phyloP scores from a whole-genome alignment of 2,113 vertebrate genomes.

The Bothrops jararaca region DNA sequence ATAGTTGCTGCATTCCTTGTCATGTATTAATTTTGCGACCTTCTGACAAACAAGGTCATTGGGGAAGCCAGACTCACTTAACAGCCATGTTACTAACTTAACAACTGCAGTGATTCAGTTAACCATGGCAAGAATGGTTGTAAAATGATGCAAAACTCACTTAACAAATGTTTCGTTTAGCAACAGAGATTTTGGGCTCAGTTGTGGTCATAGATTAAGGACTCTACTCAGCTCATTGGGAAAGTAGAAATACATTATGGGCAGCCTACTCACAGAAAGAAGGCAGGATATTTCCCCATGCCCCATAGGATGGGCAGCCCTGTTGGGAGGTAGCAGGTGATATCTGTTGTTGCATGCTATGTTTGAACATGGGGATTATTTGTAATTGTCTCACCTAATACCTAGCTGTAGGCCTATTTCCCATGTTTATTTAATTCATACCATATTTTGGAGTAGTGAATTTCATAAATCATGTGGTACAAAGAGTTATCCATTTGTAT shows the following conservation, averaged over 20 bases:
- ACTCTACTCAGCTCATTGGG: background rate
- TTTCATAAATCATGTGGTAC: background rate
- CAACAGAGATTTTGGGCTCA: too few relatives aligned
- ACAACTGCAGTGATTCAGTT: too few relatives aligned
- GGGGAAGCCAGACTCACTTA: too few relatives aligned
- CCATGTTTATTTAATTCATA: background rate
- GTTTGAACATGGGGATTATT: background rate
- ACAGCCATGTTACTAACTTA: too few relatives aligned
- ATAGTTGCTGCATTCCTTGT: too few relatives aligned
- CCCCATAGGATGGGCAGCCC: too few relatives aligned
- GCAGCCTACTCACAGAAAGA: background rate
- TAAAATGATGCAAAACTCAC: too few relatives aligned
- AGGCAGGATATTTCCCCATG: background rate
- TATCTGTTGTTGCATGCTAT: background rate
- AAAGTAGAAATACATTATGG: background rate
- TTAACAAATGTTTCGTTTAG: too few relatives aligned
- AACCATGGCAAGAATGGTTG: too few relatives aligned
- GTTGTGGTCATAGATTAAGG: too few relatives aligned
- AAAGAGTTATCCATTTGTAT: background rate
- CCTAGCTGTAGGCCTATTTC: background rate
- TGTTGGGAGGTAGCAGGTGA: background rate
- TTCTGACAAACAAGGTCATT: too few relatives aligned
- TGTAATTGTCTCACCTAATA: background rate
- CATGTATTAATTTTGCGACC: too few relatives aligned
- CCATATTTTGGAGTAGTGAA: background rate